Percentiles rank a stretch among this genome's conserved stretches.
Evolutionary conservation across 2,888 invertebrate species (phyloP).

Genomic region (Chrysolina americana): DNA sequence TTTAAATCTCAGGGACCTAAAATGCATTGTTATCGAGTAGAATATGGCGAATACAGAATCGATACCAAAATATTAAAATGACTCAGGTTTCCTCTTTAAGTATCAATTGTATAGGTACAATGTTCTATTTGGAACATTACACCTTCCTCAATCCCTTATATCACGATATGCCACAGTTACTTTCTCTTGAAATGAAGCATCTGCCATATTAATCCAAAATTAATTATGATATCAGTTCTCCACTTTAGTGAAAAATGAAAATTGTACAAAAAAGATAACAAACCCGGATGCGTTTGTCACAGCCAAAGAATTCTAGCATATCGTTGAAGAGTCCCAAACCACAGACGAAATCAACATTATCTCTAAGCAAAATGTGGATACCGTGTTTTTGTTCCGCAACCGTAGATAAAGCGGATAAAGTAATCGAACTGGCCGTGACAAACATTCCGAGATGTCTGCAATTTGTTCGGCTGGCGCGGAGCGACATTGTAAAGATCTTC

Average conservation of each 20-base stretch:
- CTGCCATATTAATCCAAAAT: background rate
- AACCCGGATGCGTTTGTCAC: constrained; percentile 32
- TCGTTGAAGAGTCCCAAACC: constrained; percentile 8
- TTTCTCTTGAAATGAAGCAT: no score
- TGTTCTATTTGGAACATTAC: no score
- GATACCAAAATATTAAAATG: no score
- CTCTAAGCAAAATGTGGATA: constrained; percentile 56
- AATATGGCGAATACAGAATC: no score
- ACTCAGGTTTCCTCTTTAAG: no score
- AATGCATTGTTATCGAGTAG: no score
- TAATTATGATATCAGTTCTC: background rate
- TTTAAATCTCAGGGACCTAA: no score
- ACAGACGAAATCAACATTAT: constrained; percentile 40
- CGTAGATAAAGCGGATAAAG: constrained; percentile 57
- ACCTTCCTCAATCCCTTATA: no score
- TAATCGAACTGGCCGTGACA: constrained; percentile 53
- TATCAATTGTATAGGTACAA: no score
- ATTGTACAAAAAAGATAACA: background rate
- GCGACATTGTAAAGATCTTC: constrained; percentile 52
- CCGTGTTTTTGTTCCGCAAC: constrained; percentile 55
- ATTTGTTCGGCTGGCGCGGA: constrained; percentile 56
- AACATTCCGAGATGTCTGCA: constrained; percentile 60
- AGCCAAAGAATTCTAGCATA: constrained; percentile 29
- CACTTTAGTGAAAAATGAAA: background rate
- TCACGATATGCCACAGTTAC: no score